Base-by-base conservation (phyloP, 2,113 vertebrate genomes). In the Cairina moschata region DNA sequence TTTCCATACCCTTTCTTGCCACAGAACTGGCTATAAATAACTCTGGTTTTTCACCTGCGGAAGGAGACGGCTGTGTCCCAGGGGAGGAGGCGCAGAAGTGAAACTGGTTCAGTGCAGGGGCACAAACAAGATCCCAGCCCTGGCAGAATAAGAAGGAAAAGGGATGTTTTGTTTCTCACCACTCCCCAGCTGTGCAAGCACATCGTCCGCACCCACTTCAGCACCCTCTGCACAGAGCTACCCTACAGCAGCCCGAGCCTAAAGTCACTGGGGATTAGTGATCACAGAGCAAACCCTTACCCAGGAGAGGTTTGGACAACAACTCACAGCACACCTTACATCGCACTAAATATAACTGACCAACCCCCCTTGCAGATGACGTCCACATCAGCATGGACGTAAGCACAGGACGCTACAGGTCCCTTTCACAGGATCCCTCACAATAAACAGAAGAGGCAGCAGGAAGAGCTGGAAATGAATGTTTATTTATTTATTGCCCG, bases 231-330 rank as follows among this genome's bases (percentile, higher is more conserved):
- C 21, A 4, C 1, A 5, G 55, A 34, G 54, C 16, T 10, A 17
- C 25, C 29, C 40, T 17, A 3, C 25, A 31, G 62, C 4, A 14
- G 28, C 28, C 54, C 17, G 6, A 40, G 25, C 13, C n/a, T 3
- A 3, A 29, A 38, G 68, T 1, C 4, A 0, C 48, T 25, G 29
- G 46, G 52, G 36, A 29, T 1, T 7, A 0, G 23, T 1, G 8
- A 11, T 4, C 7, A 34, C 54, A 31, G 38, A 90, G n/a, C 60
- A n/a, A 56, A 44, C 21, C 67, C 14, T 36, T 9, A 59, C 9
- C 25, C 42, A 0, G 3, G 5, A 15, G n/a, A 26, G 54, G 18
- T 55, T 40, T 1, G 11, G 58, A 2, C 12, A 6, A 23, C 3
- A 20, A 4, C 55, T 69, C 72, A 7, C 14, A 31, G 8, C 20